These are phyloP conservation scores for Daphoenositta chrysoptera DNA, from an alignment of 2,113 vertebrate species.

Conservation along the genomic window DNA sequence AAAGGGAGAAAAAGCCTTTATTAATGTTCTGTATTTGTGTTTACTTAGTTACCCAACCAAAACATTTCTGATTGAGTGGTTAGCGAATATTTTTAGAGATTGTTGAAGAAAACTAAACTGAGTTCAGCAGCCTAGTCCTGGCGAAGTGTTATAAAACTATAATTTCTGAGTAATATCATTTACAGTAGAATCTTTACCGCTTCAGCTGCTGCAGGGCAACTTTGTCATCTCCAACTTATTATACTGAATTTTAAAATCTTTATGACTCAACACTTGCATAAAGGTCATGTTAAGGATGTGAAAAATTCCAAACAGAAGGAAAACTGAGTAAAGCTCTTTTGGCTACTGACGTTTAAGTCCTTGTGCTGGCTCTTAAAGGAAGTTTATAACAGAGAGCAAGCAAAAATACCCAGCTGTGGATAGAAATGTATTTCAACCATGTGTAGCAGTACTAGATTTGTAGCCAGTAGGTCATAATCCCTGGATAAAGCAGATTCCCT, in stretches of 20 bases:
- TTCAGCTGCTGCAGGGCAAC: not conserved
- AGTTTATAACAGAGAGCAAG: not conserved
- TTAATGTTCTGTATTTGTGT: not conserved
- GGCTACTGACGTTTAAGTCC: not conserved
- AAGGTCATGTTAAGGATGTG: not conserved
- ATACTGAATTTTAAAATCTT: not conserved
- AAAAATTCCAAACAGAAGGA: not conserved
- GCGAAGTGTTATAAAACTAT: not conserved
- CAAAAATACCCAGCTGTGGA: not conserved
- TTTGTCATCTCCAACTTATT: not conserved
- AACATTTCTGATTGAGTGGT: constrained; percentile 39
- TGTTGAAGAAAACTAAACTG: not conserved
- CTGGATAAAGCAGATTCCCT: not conserved
- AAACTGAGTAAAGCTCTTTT: not conserved
- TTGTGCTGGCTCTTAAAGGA: not conserved
- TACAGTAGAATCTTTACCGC: not conserved
- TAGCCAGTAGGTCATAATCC: not conserved
- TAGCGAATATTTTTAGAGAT: constrained; percentile 3
- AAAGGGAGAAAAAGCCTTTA: not conserved
- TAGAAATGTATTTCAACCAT: not conserved
- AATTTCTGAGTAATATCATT: not conserved
- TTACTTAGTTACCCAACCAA: constrained; percentile 30
- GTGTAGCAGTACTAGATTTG: not conserved
- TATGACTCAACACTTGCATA: not conserved
- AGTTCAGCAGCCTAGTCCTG: not conserved